These are phyloP conservation scores for Psammodynastes pulverulentus DNA, from an alignment of 2,113 vertebrate species.

Conservation along the genomic window DNA sequence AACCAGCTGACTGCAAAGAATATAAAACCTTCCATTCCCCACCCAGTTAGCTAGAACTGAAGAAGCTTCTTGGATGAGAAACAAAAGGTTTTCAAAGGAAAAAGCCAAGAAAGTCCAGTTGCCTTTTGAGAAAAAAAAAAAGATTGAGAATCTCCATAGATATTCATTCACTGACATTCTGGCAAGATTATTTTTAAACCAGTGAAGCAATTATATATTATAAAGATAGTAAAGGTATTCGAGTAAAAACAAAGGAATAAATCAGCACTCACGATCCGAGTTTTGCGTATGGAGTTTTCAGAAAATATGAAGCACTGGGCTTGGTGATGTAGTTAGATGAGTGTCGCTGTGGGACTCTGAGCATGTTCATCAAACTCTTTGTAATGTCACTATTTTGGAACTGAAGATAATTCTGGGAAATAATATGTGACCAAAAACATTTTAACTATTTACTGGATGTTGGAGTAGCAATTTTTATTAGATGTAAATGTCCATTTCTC, in stretches of 20 bases:
- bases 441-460: background rate
- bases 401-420: slow-evolving; percentile 61
- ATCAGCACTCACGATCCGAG: slow-evolving; percentile 73
- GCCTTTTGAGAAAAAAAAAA: background rate
- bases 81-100: background rate
- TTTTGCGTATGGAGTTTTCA: slow-evolving; percentile 66
- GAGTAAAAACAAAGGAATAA: background rate
- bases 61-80: background rate
- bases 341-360: slow-evolving; percentile 17
- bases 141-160: background rate
- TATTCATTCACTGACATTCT: background rate
- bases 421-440: background rate
- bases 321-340: slow-evolving; percentile 56
- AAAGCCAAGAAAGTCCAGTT: background rate
- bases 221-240: background rate
- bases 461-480: background rate
- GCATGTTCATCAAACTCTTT: slow-evolving; percentile 25
- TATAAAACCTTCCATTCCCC: background rate
- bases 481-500: background rate
- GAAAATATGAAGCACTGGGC: slow-evolving; percentile 67
- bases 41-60: background rate
- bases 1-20: background rate
- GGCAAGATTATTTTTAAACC: background rate
- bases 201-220: background rate
- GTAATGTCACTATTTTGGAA: slow-evolving; percentile 55